Evolutionary conservation across 2,888 invertebrate species (phyloP).

Genomic region (Hirtodrosophila trivittata): DNA sequence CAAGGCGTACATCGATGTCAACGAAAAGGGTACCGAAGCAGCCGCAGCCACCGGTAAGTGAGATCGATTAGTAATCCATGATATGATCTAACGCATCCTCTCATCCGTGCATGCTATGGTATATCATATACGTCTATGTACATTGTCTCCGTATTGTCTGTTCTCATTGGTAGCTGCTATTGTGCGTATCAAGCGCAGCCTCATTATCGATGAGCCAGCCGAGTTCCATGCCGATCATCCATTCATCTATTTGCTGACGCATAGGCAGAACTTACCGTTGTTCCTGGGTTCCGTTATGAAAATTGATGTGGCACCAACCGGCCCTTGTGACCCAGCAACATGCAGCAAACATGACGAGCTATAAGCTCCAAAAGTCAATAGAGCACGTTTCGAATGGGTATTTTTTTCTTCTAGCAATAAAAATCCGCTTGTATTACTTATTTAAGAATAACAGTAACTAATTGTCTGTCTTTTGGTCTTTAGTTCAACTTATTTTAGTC

Average conservation of each 20-base stretch:
- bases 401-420: slow-evolving; percentile 3
- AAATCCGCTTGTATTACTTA: too few species aligned
- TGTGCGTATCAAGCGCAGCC: slow-evolving; percentile 80
- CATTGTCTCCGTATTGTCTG: slow-evolving; percentile 28
- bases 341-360: slow-evolving; percentile 58
- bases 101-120: slow-evolving; percentile 11
- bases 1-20: slow-evolving; percentile 94
- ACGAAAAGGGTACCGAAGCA: slow-evolving; percentile 94
- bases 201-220: slow-evolving; percentile 42
- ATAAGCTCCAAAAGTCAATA: slow-evolving; percentile 27
- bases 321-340: slow-evolving; percentile 8
- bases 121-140: background rate
- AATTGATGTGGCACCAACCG: slow-evolving; percentile 28
- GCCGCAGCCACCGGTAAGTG: slow-evolving; percentile 89
- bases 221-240: slow-evolving; percentile 79
- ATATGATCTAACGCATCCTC: background rate
- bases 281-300: slow-evolving; percentile 64
- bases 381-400: slow-evolving; percentile 14
- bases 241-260: slow-evolving; percentile 70
- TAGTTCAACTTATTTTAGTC: too few species aligned
- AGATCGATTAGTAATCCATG: background rate
- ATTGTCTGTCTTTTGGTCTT: too few species aligned
- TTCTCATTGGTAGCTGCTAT: slow-evolving; percentile 83
- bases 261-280: slow-evolving; percentile 46
- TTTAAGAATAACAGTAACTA: too few species aligned